Conservation (phyloP, 2,113 vertebrate species). For the Bucco capensis region DNA sequence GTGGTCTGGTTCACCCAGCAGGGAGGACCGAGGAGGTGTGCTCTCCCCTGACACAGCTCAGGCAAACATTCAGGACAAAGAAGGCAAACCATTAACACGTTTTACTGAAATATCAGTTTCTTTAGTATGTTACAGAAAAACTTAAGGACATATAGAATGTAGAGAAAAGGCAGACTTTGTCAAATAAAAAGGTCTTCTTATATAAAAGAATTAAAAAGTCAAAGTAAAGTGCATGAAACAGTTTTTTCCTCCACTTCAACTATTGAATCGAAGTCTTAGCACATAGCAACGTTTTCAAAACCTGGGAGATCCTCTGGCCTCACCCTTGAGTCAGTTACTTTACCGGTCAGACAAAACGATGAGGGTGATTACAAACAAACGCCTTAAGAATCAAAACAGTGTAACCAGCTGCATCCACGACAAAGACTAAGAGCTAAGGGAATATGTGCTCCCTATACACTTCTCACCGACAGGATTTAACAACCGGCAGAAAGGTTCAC, state of each 20-base stretch:
- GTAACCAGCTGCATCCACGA: background rate
- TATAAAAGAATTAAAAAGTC: constrained; percentile 75
- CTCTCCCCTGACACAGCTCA: background rate
- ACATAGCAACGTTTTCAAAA: background rate
- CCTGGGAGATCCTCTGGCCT: background rate
- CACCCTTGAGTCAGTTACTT: constrained; percentile 24
- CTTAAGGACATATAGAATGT: constrained; percentile 67
- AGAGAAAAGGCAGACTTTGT: constrained; percentile 70
- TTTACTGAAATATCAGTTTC: constrained; percentile 80
- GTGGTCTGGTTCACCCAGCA: background rate
- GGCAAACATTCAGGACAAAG: constrained; percentile 33
- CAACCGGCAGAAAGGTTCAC: background rate
- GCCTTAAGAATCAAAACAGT: background rate
- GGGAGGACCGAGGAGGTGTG: background rate
- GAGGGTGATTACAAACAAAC: background rate
- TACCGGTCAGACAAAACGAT: background rate
- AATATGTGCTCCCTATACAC: background rate
- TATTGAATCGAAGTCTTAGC: constrained; percentile 42
- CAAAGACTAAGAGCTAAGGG: background rate
- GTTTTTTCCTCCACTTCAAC: constrained; percentile 34
- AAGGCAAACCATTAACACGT: constrained; percentile 60
- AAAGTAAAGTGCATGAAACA: constrained; percentile 80
- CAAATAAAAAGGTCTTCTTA: constrained; percentile 73
- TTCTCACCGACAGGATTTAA: background rate
- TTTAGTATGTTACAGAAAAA: constrained; percentile 78